Conservation (phyloP, 2,113 vertebrate genomes). For the Anguilla rostrata region DNA sequence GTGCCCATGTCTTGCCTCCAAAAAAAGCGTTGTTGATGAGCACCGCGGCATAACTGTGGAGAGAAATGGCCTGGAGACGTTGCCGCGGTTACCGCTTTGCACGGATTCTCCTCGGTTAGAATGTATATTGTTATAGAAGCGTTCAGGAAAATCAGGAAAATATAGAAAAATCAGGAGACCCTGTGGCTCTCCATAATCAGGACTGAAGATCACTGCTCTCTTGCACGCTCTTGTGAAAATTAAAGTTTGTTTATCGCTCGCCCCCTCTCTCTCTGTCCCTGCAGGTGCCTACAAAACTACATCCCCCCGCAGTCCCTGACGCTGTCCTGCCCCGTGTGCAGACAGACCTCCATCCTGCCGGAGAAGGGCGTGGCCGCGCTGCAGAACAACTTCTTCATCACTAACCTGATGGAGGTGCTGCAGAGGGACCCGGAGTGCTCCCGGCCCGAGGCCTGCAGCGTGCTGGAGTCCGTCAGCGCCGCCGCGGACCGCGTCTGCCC, state of each 20-base stretch:
- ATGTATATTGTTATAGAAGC: neutral
- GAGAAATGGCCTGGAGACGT: neutral
- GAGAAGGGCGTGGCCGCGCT: constrained; percentile 88
- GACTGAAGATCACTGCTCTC: too few species aligned
- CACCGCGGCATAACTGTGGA: neutral
- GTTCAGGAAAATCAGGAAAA: too few species aligned
- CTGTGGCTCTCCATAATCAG: too few species aligned
- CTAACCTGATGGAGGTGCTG: constrained; percentile 93
- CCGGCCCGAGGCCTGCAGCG: constrained; percentile 72
- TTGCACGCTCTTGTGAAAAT: neutral
- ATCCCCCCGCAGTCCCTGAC: constrained; percentile 90
- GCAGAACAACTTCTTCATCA: constrained; percentile 97
- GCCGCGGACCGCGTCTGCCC: too few species aligned
- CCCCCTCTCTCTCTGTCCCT: constrained; percentile 19
- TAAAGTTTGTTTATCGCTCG: neutral
- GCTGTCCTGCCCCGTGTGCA: constrained; percentile 87
- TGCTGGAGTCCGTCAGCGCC: constrained; percentile 77
- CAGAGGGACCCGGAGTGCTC: constrained; percentile 78
- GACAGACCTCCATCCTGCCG: constrained; percentile 91
- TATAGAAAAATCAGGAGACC: too few species aligned
- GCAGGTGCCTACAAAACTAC: constrained; percentile 89
- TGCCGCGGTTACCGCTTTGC: too few species aligned
- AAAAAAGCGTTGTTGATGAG: neutral
- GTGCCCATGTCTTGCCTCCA: neutral
- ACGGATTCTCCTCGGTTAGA: too few species aligned